Evolutionary conservation across 2,797 vertebrate species (phyloP).

Genomic region (Pseudocheirus occidentalis): DNA sequence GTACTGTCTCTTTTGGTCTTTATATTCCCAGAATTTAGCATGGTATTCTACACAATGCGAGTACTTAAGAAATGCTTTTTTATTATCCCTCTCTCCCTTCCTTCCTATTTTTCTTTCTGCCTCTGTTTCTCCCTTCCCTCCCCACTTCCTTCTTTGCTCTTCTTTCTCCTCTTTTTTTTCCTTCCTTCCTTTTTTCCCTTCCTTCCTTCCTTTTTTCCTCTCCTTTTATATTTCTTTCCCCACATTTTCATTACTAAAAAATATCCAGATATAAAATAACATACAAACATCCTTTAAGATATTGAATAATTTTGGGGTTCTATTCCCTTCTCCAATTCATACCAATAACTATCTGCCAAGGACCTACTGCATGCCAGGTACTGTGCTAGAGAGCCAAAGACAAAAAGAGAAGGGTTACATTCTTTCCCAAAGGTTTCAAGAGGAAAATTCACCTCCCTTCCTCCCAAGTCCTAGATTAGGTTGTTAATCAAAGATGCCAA

Average conservation of each 20-base stretch:
- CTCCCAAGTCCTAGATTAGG: not conserved
- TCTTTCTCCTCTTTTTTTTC: not conserved
- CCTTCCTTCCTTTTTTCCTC: not conserved
- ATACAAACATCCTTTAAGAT: not conserved
- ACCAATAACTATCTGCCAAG: not conserved
- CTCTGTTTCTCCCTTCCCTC: no score
- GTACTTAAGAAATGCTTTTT: not conserved
- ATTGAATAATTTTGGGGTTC: not conserved
- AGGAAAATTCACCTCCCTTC: not conserved
- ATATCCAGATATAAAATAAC: not conserved
- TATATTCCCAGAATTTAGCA: not conserved
- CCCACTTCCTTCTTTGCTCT: not conserved
- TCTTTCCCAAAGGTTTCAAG: constrained; percentile 2
- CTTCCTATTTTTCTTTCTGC: no score
- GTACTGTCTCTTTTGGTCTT: not conserved
- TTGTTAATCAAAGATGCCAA: not conserved
- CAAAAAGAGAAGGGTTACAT: not conserved
- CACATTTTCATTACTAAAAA: not conserved
- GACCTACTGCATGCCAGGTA: not conserved
- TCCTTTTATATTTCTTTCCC: not conserved
- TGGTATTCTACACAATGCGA: not conserved
- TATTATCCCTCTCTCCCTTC: not conserved
- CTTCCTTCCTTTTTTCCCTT: not conserved
- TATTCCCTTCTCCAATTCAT: not conserved
- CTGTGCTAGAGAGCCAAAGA: not conserved